Percentiles rank a stretch among this genome's conserved stretches.
Evolutionary conservation across 2,113 vertebrate genomes (phyloP).

Genomic region (Actenoides lindsayi): DNA sequence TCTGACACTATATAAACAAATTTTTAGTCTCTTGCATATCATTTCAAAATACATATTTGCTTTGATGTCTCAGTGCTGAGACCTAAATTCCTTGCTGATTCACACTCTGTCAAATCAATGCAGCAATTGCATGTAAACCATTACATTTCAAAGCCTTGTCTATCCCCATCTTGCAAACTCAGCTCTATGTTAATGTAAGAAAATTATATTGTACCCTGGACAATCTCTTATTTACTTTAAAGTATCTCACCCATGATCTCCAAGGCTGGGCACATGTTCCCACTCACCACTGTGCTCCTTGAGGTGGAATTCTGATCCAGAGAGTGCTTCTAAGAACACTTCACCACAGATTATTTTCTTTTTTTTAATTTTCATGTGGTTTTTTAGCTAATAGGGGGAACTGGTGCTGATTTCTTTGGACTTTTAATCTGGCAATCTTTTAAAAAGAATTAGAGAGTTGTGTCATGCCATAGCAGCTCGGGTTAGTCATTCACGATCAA

Average conservation of each 20-base stretch:
- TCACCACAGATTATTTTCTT: background rate
- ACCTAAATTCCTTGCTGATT: conserved; percentile 44
- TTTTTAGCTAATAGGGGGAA: background rate
- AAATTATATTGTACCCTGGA: background rate
- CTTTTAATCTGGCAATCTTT: background rate
- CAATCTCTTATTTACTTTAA: background rate
- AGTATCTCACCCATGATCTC: background rate
- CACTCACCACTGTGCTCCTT: accelerated
- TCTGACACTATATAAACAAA: background rate
- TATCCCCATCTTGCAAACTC: background rate
- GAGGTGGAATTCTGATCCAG: background rate
- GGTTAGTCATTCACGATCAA: background rate
- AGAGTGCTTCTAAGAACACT: background rate
- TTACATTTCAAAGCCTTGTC: conserved; percentile 27
- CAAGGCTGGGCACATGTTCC: background rate
- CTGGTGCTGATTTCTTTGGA: background rate
- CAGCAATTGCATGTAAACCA: background rate
- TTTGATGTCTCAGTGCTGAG: conserved; percentile 14
- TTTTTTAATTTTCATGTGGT: background rate
- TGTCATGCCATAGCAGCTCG: accelerated
- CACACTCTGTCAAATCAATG: conserved; percentile 24
- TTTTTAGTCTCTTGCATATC: background rate
- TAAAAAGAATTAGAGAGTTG: background rate
- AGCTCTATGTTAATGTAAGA: background rate
- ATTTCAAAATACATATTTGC: background rate